A percentile compares a stretch with the other conserved stretches of the same genome.
Conservation (phyloP, 2,888 invertebrate species). For the Creontiades dilutus region DNA sequence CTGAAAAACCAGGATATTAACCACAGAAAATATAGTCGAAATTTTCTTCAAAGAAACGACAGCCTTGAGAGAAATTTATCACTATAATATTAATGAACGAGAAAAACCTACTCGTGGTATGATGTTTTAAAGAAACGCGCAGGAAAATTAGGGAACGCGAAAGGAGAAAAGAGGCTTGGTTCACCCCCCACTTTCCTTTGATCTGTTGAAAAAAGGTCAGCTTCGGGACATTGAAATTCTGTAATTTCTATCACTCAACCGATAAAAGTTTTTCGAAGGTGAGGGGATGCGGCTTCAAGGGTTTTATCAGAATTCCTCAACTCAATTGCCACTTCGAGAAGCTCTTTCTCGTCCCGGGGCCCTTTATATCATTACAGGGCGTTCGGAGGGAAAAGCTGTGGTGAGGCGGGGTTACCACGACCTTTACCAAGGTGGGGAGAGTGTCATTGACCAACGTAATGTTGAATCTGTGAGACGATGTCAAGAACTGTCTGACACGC, state of each 20-base stretch:
- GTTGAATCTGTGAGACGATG: no score
- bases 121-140: not conserved
- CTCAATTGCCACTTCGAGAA: slow-evolving; percentile 27
- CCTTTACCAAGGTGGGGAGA: no score
- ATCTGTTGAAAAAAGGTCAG: not conserved
- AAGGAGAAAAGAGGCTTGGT: not conserved
- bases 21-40: not conserved
- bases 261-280: slow-evolving; percentile 6
- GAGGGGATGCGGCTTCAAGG: not conserved
- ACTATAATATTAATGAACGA: not conserved
- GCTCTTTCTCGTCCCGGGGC: not conserved
- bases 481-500: no score
- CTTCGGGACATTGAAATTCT: slow-evolving; percentile 41
- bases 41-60: not conserved
- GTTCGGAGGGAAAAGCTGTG: not conserved
- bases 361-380: not conserved
- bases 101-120: not conserved
- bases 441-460: no score
- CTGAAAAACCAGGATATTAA: no score
- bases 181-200: slow-evolving; percentile 6
- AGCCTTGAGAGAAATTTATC: not conserved
- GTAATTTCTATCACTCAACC: slow-evolving; percentile 45
- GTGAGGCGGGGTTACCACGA: not conserved
- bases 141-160: not conserved
- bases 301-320: slow-evolving; percentile 12